Percentiles rank a stretch among this genome's conserved stretches.
Evolutionary conservation across 2,113 vertebrate genomes (phyloP).

Genomic region (Isichthys henryi): DNA sequence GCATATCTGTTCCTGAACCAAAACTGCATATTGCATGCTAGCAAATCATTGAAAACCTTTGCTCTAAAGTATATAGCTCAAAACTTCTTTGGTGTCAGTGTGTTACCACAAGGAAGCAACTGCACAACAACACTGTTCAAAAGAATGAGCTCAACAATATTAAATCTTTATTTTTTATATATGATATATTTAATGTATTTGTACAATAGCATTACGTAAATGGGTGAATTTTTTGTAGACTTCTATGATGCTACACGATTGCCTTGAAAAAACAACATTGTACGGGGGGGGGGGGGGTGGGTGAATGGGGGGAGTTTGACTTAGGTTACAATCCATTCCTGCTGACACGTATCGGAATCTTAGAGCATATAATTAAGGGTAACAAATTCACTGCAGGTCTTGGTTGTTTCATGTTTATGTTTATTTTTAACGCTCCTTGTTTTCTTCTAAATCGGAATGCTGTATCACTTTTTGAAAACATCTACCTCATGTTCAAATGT

Average conservation of each 20-base stretch:
- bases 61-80: slow-evolving; percentile 13
- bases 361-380: slow-evolving; percentile 5
- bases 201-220: slow-evolving; percentile 34
- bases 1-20: slow-evolving; percentile 48
- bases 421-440: slow-evolving; percentile 23
- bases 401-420: slow-evolving; percentile 27
- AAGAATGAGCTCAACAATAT: slow-evolving; percentile 27
- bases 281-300: too few species aligned
- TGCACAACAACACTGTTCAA: slow-evolving; percentile 27
- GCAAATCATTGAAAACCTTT: slow-evolving; percentile 20
- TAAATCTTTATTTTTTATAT: slow-evolving; percentile 54
- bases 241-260: slow-evolving; percentile 36
- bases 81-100: slow-evolving; percentile 24
- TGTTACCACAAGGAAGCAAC: slow-evolving; percentile 41
- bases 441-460: slow-evolving; percentile 45
- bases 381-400: slow-evolving; percentile 30
- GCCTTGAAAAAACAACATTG: slow-evolving; percentile 32
- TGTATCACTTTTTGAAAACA: slow-evolving; percentile 47
- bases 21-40: slow-evolving; percentile 45
- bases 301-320: neutral
- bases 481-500: slow-evolving; percentile 57
- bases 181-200: slow-evolving; percentile 43
- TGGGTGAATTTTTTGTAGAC: slow-evolving; percentile 38
- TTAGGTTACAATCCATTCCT: slow-evolving; percentile 24
- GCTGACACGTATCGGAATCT: neutral